Conservation (phyloP, 2,888 invertebrate genomes). For the Lasioglossum figueresi region DNA sequence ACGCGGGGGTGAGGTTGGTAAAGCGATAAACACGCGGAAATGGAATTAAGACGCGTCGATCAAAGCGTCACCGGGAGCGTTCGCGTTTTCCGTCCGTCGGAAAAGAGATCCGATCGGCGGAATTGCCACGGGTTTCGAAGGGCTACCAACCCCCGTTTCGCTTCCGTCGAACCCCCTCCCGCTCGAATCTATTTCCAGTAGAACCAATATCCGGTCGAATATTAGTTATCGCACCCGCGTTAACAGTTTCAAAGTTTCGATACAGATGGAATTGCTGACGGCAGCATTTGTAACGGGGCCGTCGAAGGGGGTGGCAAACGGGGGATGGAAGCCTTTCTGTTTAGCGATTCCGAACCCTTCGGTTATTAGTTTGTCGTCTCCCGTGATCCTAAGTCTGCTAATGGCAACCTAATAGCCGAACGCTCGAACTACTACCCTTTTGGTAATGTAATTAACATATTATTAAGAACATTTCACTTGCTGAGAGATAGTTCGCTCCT, state of each 20-base stretch:
- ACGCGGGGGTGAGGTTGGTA: slow-evolving; percentile 27
- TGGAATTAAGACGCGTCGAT: slow-evolving; percentile 49
- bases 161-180: neutral
- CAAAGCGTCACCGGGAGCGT: slow-evolving; percentile 23
- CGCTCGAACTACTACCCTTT: neutral
- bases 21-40: slow-evolving; percentile 50
- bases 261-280: neutral
- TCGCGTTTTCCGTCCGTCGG: neutral
- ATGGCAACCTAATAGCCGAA: neutral
- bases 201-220: slow-evolving; percentile 2
- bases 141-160: neutral
- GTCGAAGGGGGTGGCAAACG: neutral
- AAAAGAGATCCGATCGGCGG: slow-evolving; percentile 11
- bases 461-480: neutral
- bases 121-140: slow-evolving; percentile 1
- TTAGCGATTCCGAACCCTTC: neutral
- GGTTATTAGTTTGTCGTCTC: slow-evolving; percentile 7
- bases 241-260: slow-evolving; percentile 2
- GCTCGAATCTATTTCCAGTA: slow-evolving; percentile 14
- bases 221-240: neutral
- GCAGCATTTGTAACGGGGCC: neutral
- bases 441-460: neutral
- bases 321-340: neutral
- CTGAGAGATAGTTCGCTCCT: neutral
- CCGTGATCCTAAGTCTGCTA: slow-evolving; percentile 1